Conservation (phyloP, 37 sponge, comb jelly and placozoan species). For the Beroe ovata region DNA sequence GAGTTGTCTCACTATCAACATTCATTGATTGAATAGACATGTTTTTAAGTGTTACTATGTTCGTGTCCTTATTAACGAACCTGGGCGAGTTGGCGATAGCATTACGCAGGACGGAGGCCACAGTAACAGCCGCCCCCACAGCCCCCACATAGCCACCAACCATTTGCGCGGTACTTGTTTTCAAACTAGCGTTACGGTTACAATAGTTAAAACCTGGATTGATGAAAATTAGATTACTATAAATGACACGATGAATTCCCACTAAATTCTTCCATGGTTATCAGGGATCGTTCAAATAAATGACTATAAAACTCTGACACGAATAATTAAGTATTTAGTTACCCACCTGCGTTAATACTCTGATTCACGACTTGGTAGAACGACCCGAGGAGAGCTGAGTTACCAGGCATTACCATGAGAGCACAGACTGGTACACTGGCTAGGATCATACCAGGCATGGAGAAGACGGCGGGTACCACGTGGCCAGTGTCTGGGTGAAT, state of each 20-base stretch:
- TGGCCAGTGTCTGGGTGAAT: constrained; percentile 39
- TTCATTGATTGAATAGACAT: too few relatives aligned
- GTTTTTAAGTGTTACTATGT: too few relatives aligned
- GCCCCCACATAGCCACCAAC: constrained; percentile 49
- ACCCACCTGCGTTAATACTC: constrained; percentile 55
- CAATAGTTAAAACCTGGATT: constrained; percentile 66
- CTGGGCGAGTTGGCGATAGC: constrained; percentile 31
- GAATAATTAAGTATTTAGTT: too few relatives aligned
- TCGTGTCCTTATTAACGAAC: too few relatives aligned
- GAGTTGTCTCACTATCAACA: too few relatives aligned
- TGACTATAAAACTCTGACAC: too few relatives aligned
- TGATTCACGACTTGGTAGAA: constrained; percentile 42
- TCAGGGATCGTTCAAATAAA: too few relatives aligned
- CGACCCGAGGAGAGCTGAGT: background rate
- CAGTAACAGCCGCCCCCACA: background rate
- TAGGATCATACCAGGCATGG: constrained; percentile 36
- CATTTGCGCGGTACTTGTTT: constrained; percentile 31
- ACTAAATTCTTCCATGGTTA: too few relatives aligned
- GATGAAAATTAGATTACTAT: too few relatives aligned
- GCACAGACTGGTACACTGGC: constrained; percentile 54
- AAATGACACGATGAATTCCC: too few relatives aligned
- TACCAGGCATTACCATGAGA: constrained; percentile 62
- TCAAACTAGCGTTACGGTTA: constrained; percentile 47
- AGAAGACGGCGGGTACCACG: constrained; percentile 1
- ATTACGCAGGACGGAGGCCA: background rate